Base-by-base conservation (phyloP, 1,140 invertebrate genomes). In the Drosophila kohkoa region DNA sequence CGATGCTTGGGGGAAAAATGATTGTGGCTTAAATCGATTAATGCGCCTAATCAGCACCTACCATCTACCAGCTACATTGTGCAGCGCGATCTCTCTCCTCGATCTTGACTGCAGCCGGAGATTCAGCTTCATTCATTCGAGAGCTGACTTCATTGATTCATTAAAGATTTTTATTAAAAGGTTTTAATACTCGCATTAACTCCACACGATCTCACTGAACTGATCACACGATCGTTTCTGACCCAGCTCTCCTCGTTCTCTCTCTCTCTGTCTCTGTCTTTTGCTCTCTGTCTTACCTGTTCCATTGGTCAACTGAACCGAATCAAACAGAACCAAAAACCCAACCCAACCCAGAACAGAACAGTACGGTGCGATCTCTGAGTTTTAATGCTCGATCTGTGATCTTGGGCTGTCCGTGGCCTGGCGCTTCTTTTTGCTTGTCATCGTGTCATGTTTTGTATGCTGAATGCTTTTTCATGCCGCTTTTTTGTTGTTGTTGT, bases 81-180 rank as follows among this genome's bases (percentile, higher is more conserved):
- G 75, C 75, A 66, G 55, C 69, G 60, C 69, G 60, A 73, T 79
- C 75, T 59, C 54, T 60, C 38, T n/a, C 10, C 38, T 55, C 38
- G 64, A 65, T 54, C 65, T 51, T 30, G 45, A 20, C 32, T 41
- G 35, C 28, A 38, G 15, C 3, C 30, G n/a, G 7, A n/a, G 28
- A 28, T 63, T 35, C 20, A 6, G 49, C 32, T 51, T 38, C 63
- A 65, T 65, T 65, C 63, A 65, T 55, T 65, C 52, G 64, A 67
- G 43, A 55, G 64, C 48, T 62, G 52, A 35, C 64, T 67, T 67
- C 64, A 90, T 90, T 90, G 87, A 90, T 90, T 90, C 87, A 90
- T 90, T 90, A 87, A 90, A 90, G 87, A 90, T 78, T 90, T 90
- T 90, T 90, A 90, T 90, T 90, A 90, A 90, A 90, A 90, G 88